Evolutionary conservation across 2,797 vertebrate genomes (phyloP), one percentile per base, ranked within the genome.

Genomic region (Uromys caudimaculatus): DNA sequence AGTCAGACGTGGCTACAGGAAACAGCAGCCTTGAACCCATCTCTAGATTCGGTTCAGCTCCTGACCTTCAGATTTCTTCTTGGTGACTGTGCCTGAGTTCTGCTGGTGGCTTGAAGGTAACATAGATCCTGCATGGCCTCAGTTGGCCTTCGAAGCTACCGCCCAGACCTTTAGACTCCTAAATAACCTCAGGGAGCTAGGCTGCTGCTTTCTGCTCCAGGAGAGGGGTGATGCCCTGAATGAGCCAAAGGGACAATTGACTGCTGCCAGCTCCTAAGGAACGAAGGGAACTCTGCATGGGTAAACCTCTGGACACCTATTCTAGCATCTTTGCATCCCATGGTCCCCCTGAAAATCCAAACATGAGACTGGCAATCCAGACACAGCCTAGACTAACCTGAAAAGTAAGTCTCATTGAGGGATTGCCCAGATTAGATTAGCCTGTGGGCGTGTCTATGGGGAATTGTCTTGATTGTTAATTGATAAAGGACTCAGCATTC

Each of bases 161-260:
- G 9, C 41, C 14, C 56, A 77, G 81, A 14, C 58, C 60, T 82
- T 6, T 0, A 6, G 64, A 56, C 3, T 35, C 23, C 1, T 13
- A 2, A 1, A 10, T 2, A 8, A 35, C 73, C 47, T 41, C 16
- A 5, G 81, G 71, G 24, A 5, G n/a, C n/a, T 10, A 0, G 75
- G 10, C 19, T 47, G 1, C 19, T 6, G 24, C 38, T 54, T 78
- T 76, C 41, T 56, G 24, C 82, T 83, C 52, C 58, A 75, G 50
- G 35, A 35, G 50, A 17, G 4, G 27, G 38, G 32, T 19, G 47
- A 44, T 0, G 0, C 2, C 2, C 27, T 17, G 14, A 16, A 12
- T 44, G 58, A 32, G 21, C 23, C n/a, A 0, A 23, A 52, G 76
- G n/a, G 13, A 9, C 41, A 10, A 2, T 21, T 41, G n/a, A 29